phyloP scores from a whole-genome alignment of 1,140 invertebrate genomes.

The Ips nitidus region DNA sequence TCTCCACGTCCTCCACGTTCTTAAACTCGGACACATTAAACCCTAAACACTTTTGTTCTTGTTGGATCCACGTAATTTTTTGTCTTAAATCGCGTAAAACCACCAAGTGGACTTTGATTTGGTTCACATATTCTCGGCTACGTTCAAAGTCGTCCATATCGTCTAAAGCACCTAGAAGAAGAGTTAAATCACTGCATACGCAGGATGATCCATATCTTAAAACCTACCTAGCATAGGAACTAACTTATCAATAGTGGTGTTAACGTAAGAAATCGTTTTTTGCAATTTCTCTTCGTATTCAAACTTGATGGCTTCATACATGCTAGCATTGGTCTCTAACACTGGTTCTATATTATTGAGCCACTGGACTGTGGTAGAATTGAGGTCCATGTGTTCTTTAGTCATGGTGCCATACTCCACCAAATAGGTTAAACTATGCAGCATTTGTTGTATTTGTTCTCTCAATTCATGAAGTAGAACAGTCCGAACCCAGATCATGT shows the following conservation, averaged over 20 bases:
- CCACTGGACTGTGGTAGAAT: constrained; percentile 66
- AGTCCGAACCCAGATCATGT: constrained; percentile 31
- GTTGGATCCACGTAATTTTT: too few species aligned
- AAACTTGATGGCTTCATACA: constrained; percentile 76
- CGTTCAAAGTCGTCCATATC: constrained; percentile 59
- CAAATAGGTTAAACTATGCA: constrained; percentile 49
- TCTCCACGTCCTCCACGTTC: constrained; percentile 90
- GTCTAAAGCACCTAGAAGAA: constrained; percentile 60
- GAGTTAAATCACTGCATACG: constrained; percentile 35
- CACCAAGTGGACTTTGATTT: constrained; percentile 68
- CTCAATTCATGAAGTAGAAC: constrained; percentile 56
- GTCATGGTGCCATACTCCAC: constrained; percentile 32
- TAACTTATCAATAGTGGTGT: constrained; percentile 59
- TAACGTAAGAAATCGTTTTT: constrained; percentile 68
- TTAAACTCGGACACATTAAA: constrained; percentile 70
- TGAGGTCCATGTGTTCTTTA: constrained; percentile 63
- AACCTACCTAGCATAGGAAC: constrained; percentile 56
- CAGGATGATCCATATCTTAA: too few species aligned
- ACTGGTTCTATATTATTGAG: constrained; percentile 68
- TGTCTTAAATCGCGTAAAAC: constrained; percentile 59
- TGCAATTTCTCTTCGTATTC: constrained; percentile 77
- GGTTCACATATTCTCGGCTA: constrained; percentile 64
- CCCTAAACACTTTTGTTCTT: constrained; percentile 4
- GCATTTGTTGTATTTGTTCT: constrained; percentile 61
- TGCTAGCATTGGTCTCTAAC: constrained; percentile 67